A percentile compares a stretch with the other conserved stretches of the same genome.
Evolutionary conservation across 2,113 vertebrate species (phyloP).

Genomic region (Junco hyemalis): DNA sequence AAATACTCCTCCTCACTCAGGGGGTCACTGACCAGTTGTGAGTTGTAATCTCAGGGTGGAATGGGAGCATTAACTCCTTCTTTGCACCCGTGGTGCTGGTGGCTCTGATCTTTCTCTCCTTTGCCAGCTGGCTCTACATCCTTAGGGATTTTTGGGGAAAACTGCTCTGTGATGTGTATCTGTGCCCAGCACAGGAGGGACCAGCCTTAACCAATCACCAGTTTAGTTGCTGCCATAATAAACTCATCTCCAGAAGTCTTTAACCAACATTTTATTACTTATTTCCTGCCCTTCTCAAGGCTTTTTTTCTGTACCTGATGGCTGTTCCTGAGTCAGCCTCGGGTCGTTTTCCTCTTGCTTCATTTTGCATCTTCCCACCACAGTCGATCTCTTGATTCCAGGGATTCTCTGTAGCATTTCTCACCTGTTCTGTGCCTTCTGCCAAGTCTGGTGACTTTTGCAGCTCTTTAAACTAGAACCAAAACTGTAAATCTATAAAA

Average conservation of each 20-base stretch:
- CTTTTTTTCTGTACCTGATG: not conserved
- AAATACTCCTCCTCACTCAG: not conserved
- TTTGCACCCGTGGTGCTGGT: not conserved
- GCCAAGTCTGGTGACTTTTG: not conserved
- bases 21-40: not conserved
- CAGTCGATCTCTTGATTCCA: not conserved
- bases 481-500: not conserved
- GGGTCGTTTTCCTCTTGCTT: not conserved
- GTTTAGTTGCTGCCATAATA: not conserved
- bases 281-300: not conserved
- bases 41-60: not conserved
- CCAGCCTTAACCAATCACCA: not conserved
- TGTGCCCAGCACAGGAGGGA: not conserved
- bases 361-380: not conserved
- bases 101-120: not conserved
- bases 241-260: not conserved
- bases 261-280: accelerated
- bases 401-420: not conserved
- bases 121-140: not conserved
- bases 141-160: not conserved
- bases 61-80: no score
- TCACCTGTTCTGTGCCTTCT: not conserved
- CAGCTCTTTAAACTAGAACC: not conserved
- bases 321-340: not conserved
- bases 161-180: not conserved